Conservation (phyloP, 2,113 vertebrate species). For the Phaethon lepturus region DNA sequence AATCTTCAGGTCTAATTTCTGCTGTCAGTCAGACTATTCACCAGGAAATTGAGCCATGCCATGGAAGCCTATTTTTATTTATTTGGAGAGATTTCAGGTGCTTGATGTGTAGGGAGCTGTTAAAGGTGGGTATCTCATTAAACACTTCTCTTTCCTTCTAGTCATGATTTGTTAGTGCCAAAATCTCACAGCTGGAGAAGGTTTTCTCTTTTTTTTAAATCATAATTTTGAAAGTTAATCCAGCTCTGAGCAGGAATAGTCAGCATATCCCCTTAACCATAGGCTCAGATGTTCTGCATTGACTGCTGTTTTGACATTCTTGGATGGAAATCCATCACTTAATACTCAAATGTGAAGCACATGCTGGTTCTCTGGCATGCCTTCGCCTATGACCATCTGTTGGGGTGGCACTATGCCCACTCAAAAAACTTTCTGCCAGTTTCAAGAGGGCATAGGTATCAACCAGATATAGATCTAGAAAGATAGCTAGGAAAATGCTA, state of each 20-base stretch:
- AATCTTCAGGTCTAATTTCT: background rate
- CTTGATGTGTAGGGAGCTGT: background rate
- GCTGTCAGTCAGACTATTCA: background rate
- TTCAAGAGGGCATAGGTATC: slow-evolving; percentile 17
- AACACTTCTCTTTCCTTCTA: background rate
- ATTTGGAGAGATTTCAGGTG: background rate
- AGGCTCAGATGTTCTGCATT: background rate
- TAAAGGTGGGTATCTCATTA: background rate
- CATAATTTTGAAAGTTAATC: background rate
- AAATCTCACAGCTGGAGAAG: background rate
- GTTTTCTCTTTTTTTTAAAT: background rate
- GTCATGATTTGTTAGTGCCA: background rate
- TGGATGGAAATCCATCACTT: background rate
- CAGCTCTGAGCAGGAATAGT: background rate
- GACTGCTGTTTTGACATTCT: slow-evolving; percentile 45
- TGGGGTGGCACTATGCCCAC: slow-evolving; percentile 23
- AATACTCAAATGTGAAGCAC: slow-evolving; percentile 5
- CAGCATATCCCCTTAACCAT: background rate
- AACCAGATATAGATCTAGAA: background rate
- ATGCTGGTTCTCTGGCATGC: slow-evolving; percentile 51
- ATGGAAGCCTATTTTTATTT: background rate
- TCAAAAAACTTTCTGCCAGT: slow-evolving; percentile 1
- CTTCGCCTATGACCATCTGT: slow-evolving; percentile 29
- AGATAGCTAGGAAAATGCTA: background rate
- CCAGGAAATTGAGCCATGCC: background rate